Base-by-base conservation (phyloP, 64 coral and sea anemone species). In the Catalaphyllia jardinei region DNA sequence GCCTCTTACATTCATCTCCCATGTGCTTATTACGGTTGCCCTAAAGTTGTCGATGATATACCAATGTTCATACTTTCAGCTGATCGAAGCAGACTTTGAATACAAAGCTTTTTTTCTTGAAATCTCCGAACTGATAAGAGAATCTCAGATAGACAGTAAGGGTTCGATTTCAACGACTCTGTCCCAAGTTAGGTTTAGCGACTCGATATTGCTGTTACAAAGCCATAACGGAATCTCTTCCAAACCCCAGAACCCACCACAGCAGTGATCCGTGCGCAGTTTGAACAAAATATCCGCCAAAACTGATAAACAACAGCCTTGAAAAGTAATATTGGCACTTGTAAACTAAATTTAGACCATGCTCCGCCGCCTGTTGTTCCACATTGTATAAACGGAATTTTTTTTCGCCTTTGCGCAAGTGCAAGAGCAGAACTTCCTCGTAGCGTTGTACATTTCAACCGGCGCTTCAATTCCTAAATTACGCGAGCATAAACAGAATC, bases 401-500 rank as follows among this genome's bases (percentile, higher is more conserved):
- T 67, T 71, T 85, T 67, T 11, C 81, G 35, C n/a, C 9, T 85
- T 2, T 69, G 38, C 81, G 62, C 81, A 69, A 63, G 81, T 85
- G 62, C 63, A 71, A 19, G 24, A 10, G 57, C 54, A 60, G 8
- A n/a, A 24, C 46, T 71, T 71, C 10, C 80, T 24, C 10, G 80
- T 83, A 24, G 35, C 35, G 19, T 69, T 85, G 81, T 85, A 71
- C 81, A 85, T 85, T 71, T 71, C 62, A 67, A 2, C 12, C 65
- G 8, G 17, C 4, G 38, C 0, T 82, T 1, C 50, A n/a, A n/a
- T 54, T 55, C 51, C 12, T 13, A 67, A 65, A 85, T 85, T 63
- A 85, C 81, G 81, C 81, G 11, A 85, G 69, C 0, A 19, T 30
- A n/a, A 46, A 22, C 20, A 50, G 35, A 85, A 50, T 31, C 22